These are phyloP conservation scores for Zoanthus sansibaricus DNA, from an alignment of 92 coral and sea anemone genomes.

Conservation along the genomic window DNA sequence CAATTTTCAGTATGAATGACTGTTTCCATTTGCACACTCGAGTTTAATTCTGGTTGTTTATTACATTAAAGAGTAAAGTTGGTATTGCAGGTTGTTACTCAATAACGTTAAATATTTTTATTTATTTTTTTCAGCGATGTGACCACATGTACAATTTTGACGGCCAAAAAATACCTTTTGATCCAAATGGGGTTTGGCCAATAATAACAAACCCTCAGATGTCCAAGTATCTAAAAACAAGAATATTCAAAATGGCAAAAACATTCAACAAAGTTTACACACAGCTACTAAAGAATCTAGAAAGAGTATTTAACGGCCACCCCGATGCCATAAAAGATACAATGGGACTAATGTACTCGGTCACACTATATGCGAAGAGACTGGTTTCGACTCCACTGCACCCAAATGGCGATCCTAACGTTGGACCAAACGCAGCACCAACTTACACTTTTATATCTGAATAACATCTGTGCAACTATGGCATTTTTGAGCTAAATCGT, in stretches of 20 bases:
- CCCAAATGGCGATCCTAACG: conserved; percentile 57
- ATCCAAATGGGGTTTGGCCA: conserved; percentile 76
- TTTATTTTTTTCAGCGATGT: conserved; percentile 46
- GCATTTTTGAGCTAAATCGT: no score
- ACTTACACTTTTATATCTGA: conserved; percentile 33
- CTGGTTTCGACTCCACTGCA: conserved; percentile 59
- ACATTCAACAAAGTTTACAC: conserved; percentile 69
- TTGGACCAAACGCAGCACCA: conserved; percentile 68
- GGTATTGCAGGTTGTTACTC: no score
- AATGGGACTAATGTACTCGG: conserved; percentile 51
- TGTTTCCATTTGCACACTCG: no score
- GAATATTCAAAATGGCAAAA: conserved; percentile 48
- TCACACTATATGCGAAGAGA: conserved; percentile 46
- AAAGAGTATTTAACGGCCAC: conserved; percentile 68
- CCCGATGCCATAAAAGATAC: conserved; percentile 64
- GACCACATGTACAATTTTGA: conserved; percentile 58
- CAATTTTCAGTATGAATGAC: no score
- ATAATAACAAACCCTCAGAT: conserved; percentile 67
- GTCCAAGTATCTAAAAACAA: conserved; percentile 43
- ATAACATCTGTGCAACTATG: neutral
- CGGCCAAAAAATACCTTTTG: conserved; percentile 63
- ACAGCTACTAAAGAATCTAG: conserved; percentile 69
- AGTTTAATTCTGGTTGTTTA: no score
- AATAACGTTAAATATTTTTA: no score
- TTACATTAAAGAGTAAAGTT: no score